Base-by-base conservation (phyloP, 2,888 invertebrate species). In the Pelosia muscerda region DNA sequence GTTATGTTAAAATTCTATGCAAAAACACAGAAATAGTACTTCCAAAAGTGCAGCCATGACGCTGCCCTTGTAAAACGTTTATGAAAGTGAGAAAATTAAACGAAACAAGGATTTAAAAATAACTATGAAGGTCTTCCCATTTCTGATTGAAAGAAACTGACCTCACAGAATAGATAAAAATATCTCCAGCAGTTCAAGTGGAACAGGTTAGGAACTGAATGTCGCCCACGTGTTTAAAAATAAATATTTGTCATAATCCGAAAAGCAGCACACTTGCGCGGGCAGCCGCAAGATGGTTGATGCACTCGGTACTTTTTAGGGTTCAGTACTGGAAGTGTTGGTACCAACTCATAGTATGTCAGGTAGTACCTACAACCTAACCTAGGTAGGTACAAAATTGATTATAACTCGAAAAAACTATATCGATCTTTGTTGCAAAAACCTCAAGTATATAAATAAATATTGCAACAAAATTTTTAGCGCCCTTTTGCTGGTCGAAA, bases 151-250 rank as follows among this genome's bases (percentile, higher is more conserved):
- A 62, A 25, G 42, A 25, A 56, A 61, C n/a, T 66, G 66, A 59
- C 68, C 63, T 59, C 15, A 28, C 22, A n/a, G 23, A 28, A 59
- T 31, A 57, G 62, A 68, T 68, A 68, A 63, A 61, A 65, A 57
- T 53, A 61, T 61, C 61, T 42, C 26, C 9, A 28, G 26, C 25
- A 8, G 19, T 64, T 60, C 56, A 25, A 49, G 55, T 68, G 19
- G 13, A 64, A 56, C 61, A 42, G 64, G 68, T 68, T 65, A 59
- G 5, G 3, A 13, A 22, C 61, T 62, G 38, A 65, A 25, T 31
- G 65, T 53, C 57, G 57, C 56, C 60, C 53, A 65, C 65, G 49
- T 3, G 15, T 31, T 26, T n/a, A 53, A 65, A 65, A 65, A 61
- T 63, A 68, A 59, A 5, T 53, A 38, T 54, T 58, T 63, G 63